Percentiles rank a stretch among this genome's conserved stretches.
phyloP scores from a whole-genome alignment of 2,888 invertebrate species.

The Zhuqinia jingwanae region DNA sequence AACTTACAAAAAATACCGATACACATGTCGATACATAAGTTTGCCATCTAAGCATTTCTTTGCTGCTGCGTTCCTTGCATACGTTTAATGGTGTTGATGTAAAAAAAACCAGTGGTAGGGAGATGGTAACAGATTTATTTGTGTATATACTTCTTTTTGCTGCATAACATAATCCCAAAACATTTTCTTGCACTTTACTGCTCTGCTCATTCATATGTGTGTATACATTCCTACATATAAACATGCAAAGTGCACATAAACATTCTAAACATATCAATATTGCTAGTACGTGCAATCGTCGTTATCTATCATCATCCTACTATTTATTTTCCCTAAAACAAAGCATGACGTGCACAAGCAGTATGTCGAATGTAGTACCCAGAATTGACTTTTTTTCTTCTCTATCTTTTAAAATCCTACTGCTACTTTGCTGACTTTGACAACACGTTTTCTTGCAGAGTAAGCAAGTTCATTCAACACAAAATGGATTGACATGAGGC shows the following conservation, averaged over 20 bases:
- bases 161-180: constrained; percentile 27
- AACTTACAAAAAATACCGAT: background rate
- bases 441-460: background rate
- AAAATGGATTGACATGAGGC: background rate
- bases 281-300: constrained; percentile 15
- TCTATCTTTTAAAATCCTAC: no score
- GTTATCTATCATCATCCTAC: constrained; percentile 25
- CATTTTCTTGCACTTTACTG: background rate
- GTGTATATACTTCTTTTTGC: background rate
- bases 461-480: constrained; percentile 7
- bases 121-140: constrained; percentile 40
- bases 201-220: no score
- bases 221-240: no score
- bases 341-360: background rate
- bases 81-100: constrained; percentile 27
- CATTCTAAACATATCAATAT: background rate
- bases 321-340: constrained; percentile 8
- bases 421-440: background rate
- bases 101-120: constrained; percentile 12
- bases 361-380: constrained; percentile 16
- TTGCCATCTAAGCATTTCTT: background rate
- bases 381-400: no score
- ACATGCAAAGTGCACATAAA: background rate
- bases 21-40: no score
- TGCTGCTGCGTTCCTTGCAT: background rate